A percentile compares a stretch with the other conserved stretches of the same genome.
Evolutionary conservation across 2,797 vertebrate species (phyloP).

Genomic region (Ctenopoma kingsleyae): DNA sequence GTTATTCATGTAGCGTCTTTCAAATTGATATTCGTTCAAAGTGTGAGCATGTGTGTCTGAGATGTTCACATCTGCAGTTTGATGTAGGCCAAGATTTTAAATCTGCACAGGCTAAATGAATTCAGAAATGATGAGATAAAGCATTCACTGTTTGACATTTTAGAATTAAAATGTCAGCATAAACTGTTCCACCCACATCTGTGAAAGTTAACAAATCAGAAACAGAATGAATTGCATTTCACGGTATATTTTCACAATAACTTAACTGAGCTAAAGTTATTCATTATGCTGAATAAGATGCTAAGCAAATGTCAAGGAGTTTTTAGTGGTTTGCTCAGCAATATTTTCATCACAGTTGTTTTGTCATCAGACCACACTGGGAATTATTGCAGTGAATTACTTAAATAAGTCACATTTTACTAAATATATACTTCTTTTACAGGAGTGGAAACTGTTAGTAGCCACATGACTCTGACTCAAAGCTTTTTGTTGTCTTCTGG

Average conservation of each 20-base stretch:
- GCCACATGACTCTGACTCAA: slow-evolving; percentile 19
- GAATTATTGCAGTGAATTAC: neutral
- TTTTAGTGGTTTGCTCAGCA: neutral
- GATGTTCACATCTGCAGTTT: slow-evolving; percentile 1
- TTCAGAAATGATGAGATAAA: neutral
- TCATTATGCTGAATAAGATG: neutral
- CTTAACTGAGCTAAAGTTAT: no score
- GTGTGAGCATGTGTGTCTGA: neutral
- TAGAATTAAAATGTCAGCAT: neutral
- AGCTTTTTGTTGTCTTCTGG: neutral
- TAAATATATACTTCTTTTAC: slow-evolving; percentile 6
- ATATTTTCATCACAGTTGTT: neutral
- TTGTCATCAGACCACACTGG: neutral
- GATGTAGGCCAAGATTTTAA: neutral
- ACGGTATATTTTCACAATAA: no score
- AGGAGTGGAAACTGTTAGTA: neutral
- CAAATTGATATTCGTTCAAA: slow-evolving; percentile 3
- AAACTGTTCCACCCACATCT: neutral
- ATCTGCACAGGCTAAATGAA: neutral
- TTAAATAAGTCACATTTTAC: neutral
- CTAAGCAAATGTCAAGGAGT: neutral
- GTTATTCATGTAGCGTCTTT: neutral
- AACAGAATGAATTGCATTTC: no score
- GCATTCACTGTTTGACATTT: neutral
- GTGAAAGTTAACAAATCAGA: no score